Evolutionary conservation across 2,888 invertebrate species (phyloP), one percentile per base, ranked within the genome.

Genomic region (Meiosimyza decipiens): DNA sequence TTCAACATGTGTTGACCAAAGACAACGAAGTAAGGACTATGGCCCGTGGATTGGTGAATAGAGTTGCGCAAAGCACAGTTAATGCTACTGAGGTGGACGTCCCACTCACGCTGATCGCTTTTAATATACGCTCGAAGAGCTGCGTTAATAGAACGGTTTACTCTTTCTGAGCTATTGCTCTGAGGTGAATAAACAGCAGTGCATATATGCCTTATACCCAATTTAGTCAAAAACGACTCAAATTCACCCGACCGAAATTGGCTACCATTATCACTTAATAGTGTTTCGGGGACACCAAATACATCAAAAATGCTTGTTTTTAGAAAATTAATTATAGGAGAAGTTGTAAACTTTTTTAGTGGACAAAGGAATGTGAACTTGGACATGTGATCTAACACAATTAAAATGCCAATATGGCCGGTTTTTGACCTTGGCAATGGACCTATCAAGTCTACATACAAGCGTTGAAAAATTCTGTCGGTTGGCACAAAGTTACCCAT

Each of bases 161-260:
- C 16, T 40, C 54, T 28, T n/a, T 66, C 66, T 4, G 66, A 52
- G 1, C 33, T n/a, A 33, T 66, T 66, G 11, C n/a, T 33, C 22
- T 66, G 66, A 0, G 66, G 40, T 1, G 66, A 54, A 16, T 66
- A 66, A 3, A 40, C 33, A 6, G 54, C 66, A 13, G 66, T 66
- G 40, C 12, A 66, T 12, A 54, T 33, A 54, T 54, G 54, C n/a
- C 15, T 66, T 6, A 66, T 33, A 1, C 66, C 54, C 9, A 9
- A 54, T 15, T 16, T 28, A 4, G 5, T 40, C 6, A 66, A 13
- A n/a, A 66, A 66, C 5, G 40, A 5, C 15, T 52, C 54, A 18
- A 54, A 54, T 16, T 66, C 54, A 6, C 57, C 67, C 2, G 69
- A 59, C 52, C 52, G 73, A 51, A 73, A 75, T 55, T 75, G 75